Evolutionary conservation across 2,113 vertebrate species (phyloP).

Genomic region (Chinchilla lanigera): DNA sequence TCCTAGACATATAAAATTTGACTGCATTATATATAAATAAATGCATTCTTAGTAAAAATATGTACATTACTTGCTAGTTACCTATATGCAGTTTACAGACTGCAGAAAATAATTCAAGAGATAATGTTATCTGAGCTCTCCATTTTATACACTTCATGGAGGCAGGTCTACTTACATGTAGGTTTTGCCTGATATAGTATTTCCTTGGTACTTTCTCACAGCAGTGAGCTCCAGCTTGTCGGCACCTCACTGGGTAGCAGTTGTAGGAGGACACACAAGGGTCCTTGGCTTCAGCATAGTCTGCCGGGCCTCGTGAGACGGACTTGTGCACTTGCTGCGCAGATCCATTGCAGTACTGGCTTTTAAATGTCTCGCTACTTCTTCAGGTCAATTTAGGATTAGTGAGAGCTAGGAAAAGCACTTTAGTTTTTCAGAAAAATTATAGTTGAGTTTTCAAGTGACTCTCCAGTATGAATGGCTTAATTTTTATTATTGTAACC

Average conservation of each 20-base stretch:
- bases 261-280: not conserved
- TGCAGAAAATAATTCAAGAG: conserved; percentile 4
- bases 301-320: not conserved
- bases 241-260: not conserved
- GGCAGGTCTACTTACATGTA: not conserved
- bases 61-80: not conserved
- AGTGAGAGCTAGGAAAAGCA: not conserved
- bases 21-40: not conserved
- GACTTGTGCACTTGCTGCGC: not conserved
- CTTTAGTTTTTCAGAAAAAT: not conserved
- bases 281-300: not conserved
- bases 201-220: not conserved
- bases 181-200: not conserved
- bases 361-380: not conserved
- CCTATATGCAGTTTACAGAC: not conserved
- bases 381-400: not conserved
- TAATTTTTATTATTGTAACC: not conserved
- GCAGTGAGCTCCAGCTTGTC: not conserved
- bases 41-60: conserved; percentile 9
- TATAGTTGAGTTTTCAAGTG: not conserved
- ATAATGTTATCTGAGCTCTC: not conserved
- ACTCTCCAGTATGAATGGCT: not conserved
- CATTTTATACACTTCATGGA: not conserved
- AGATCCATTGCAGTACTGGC: not conserved
- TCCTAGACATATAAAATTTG: conserved; percentile 16